Conservation (phyloP, 1,140 invertebrate species). For the Pararge aegeria region DNA sequence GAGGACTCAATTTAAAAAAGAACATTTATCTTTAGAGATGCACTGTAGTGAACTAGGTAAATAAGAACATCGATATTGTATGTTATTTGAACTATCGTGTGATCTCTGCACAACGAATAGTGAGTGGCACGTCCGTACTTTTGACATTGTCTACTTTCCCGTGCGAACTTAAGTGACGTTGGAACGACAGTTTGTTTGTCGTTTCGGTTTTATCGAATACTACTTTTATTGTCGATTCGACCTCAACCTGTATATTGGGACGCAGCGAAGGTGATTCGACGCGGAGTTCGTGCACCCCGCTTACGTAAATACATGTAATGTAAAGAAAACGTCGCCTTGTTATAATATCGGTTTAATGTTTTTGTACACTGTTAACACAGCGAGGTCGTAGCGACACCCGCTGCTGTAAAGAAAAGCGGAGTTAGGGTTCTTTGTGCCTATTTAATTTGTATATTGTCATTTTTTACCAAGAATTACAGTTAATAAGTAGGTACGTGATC, state of each 20-base stretch:
- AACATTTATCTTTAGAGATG: not conserved
- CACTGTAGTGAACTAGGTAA: not conserved
- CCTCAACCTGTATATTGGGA: conserved; percentile 73
- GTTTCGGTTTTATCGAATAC: conserved; percentile 61
- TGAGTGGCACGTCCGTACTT: conserved; percentile 22
- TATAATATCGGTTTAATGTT: conserved; percentile 29
- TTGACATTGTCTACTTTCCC: conserved; percentile 45
- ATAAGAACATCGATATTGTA: not conserved
- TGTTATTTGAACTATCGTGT: conserved; percentile 1
- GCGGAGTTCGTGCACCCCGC: conserved; percentile 65
- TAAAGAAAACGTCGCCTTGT: conserved; percentile 43
- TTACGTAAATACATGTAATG: conserved; percentile 69
- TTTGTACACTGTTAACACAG: conserved; percentile 19
- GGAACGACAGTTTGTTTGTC: conserved; percentile 63
- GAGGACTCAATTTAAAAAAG: no score
- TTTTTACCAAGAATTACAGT: conserved; percentile 23
- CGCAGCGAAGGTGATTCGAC: conserved; percentile 64
- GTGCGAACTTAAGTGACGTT: conserved; percentile 24
- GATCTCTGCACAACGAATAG: conserved; percentile 11
- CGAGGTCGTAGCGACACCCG: conserved; percentile 24
- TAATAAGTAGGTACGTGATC: conserved; percentile 7
- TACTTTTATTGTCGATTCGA: conserved; percentile 66
- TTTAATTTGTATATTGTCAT: conserved; percentile 13
- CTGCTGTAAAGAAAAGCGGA: conserved; percentile 1
- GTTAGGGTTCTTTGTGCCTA: conserved; percentile 14